Base-by-base conservation (phyloP, 1,140 invertebrate species). In the Drosophila gunungcola region DNA sequence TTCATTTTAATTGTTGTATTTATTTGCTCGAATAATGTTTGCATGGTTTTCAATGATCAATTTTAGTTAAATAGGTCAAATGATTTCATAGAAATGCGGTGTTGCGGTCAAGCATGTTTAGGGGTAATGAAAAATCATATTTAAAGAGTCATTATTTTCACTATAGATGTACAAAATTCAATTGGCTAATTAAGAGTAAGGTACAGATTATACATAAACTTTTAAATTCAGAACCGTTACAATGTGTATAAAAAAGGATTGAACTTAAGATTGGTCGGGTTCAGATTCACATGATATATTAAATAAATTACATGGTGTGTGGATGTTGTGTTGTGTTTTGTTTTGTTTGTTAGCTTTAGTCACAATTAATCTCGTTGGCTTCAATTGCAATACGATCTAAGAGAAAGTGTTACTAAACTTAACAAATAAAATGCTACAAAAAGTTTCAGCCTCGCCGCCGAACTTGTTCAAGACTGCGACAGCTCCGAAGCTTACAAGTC, bases 341-440 rank as follows among this genome's bases (percentile, higher is more conserved):
- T 56, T 65, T 75, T 67, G 48, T 76, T 76, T 68, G 60, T 76
- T 68, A 76, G 73, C 72, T 76, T 76, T 76, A 75, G 73, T 76
- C 73, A 89, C 79, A 89, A 83, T 84, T 90, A 84, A 89, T 90
- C 84, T 89, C 84, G 77, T 77, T 88, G 80, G 79, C 83, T 80
- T 88, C 72, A 65, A 57, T 63, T 76, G 61, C 56, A 51, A 65
- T 78, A 82, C 62, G 69, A 76, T 73, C 72, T 88, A 80, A 65
- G 80, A 84, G 60, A 74, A 84, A 84, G 61, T 80, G 84, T 89
- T 74, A 74, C 73, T 84, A 89, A 88, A 90, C 72, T 84, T 84
- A 88, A 88, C 84, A 89, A 89, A 88, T 78, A 88, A 88, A 88
- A 88, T 88, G 84, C 84, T 89, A 90, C 64, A 78, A 88, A 83